Evolutionary conservation across 2,113 vertebrate genomes (phyloP).

Genomic region (Echinops telfairi): DNA sequence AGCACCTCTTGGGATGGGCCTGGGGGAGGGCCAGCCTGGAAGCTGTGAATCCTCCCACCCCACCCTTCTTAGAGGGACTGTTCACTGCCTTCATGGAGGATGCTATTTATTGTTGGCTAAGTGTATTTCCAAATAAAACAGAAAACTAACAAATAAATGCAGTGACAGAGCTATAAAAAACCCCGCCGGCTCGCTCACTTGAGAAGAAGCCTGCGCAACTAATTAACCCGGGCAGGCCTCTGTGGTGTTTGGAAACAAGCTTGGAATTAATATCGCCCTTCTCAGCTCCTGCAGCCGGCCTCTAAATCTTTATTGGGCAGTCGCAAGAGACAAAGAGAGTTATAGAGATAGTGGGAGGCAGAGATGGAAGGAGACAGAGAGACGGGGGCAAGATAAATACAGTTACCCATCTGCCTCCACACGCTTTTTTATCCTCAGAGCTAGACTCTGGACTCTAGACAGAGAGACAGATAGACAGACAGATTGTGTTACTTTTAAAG

Average conservation of each 20-base stretch:
- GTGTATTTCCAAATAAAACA: constrained; percentile 84
- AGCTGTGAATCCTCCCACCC: background rate
- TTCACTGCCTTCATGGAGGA: constrained; percentile 73
- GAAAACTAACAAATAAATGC: constrained; percentile 85
- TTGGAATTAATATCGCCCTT: constrained; percentile 81
- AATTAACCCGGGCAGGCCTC: constrained; percentile 86
- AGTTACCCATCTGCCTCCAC: constrained; percentile 3
- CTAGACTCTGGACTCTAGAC: constrained; percentile 5
- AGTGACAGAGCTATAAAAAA: constrained; percentile 81
- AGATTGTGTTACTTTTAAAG: background rate
- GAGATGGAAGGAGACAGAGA: background rate
- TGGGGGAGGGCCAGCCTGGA: background rate
- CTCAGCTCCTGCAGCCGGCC: constrained; percentile 27
- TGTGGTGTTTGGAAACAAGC: constrained; percentile 82
- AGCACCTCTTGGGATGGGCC: background rate
- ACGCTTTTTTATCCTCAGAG: background rate
- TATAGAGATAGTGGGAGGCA: constrained; percentile 35
- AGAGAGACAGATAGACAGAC: constrained; percentile 12
- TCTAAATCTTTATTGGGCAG: constrained; percentile 80
- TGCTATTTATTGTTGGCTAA: constrained; percentile 84
- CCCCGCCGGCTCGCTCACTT: constrained; percentile 75
- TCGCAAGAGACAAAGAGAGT: background rate
- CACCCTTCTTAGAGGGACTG: constrained; percentile 56
- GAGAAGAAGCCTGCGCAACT: constrained; percentile 83
- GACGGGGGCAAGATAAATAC: constrained; percentile 34